Evolutionary conservation across 2,888 invertebrate genomes (phyloP).

Genomic region (Cerastis rubricosa): DNA sequence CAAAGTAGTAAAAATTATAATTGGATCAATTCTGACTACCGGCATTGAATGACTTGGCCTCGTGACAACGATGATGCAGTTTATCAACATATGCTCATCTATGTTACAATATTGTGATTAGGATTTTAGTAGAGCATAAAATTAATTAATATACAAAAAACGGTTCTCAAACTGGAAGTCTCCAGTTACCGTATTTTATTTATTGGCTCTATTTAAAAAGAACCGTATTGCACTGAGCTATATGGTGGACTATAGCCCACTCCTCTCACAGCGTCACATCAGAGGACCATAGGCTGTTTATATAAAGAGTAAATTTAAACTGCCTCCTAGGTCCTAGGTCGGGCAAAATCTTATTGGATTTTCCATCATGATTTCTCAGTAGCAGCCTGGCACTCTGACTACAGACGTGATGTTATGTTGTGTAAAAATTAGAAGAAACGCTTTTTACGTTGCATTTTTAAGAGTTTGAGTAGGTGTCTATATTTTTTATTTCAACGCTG

Average conservation of each 20-base stretch:
- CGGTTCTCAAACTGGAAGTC: conserved; percentile 70
- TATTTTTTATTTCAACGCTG: not conserved
- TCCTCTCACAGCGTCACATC: not conserved
- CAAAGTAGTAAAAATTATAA: too few species aligned
- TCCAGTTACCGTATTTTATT: not conserved
- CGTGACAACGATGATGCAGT: conserved; percentile 38
- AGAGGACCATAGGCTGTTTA: not conserved
- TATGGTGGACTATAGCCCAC: not conserved
- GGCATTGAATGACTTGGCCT: conserved; percentile 51
- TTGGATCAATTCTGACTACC: conserved; percentile 28
- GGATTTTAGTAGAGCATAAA: conserved; percentile 59
- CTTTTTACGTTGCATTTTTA: not conserved
- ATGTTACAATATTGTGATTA: conserved; percentile 54
- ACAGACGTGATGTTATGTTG: not conserved
- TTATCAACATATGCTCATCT: conserved; percentile 29
- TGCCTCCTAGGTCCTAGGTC: not conserved
- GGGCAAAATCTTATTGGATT: not conserved
- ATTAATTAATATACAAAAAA: conserved; percentile 67
- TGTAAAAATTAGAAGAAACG: not conserved
- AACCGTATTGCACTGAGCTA: not conserved
- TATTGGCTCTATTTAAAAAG: not conserved
- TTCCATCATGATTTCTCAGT: not conserved
- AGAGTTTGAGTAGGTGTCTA: not conserved
- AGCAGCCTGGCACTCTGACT: not conserved
- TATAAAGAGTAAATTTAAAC: not conserved